These are phyloP conservation scores for Lytechinus variegatus DNA, from an alignment of 35 echinoderm and acorn worm genomes.

Conservation along the genomic window DNA sequence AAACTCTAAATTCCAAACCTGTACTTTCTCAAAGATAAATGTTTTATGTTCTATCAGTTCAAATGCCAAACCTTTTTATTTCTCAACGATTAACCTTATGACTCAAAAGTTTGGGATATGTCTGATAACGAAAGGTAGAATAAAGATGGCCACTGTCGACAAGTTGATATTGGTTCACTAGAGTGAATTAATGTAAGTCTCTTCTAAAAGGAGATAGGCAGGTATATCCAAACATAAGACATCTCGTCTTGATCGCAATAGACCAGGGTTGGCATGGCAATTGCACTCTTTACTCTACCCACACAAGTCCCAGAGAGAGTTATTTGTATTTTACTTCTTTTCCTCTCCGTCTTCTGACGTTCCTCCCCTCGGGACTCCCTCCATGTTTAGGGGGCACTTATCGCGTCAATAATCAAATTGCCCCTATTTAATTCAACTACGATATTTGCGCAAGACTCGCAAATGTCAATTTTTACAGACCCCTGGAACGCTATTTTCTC, in stretches of 20 bases:
- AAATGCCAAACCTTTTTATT: no score
- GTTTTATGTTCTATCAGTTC: no score
- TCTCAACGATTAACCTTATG: no score
- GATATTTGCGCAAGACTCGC: slow-evolving; percentile 54
- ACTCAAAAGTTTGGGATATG: no score
- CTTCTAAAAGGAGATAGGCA: background rate
- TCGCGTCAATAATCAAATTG: slow-evolving; percentile 53
- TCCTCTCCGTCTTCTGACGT: slow-evolving; percentile 14
- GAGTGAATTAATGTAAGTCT: background rate
- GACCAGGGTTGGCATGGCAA: background rate
- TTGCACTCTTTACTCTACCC: background rate
- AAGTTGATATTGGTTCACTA: no score
- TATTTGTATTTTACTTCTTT: slow-evolving; percentile 30
- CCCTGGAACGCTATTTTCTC: background rate
- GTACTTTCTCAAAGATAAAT: no score
- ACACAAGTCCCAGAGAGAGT: background rate
- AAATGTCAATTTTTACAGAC: slow-evolving; percentile 56
- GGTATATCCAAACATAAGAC: background rate
- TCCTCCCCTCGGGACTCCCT: slow-evolving; percentile 3
- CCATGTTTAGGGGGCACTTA: slow-evolving; percentile 53
- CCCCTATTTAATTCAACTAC: slow-evolving; percentile 57
- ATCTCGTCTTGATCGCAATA: background rate
- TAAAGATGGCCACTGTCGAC: no score
- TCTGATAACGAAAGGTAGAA: no score
- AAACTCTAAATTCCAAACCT: no score